These are phyloP conservation scores for Gallinago undulata DNA, from an alignment of 2,113 vertebrate genomes.

Conservation along the genomic window DNA sequence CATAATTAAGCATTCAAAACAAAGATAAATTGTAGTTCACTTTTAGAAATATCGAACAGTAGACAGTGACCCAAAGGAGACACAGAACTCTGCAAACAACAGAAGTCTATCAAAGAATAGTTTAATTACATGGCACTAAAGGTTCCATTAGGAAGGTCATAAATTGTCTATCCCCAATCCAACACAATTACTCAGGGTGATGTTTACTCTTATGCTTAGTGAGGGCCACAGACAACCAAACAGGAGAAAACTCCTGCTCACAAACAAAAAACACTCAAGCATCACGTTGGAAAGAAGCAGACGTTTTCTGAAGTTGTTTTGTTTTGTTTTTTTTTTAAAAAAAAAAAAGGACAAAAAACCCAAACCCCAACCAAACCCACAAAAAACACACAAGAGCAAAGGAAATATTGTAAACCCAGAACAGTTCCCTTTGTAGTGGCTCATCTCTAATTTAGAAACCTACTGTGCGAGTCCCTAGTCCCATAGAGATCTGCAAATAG, in stretches of 20 bases:
- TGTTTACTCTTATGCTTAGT: neutral
- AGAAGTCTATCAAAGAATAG: neutral
- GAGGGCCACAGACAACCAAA: neutral
- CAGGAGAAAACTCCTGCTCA: neutral
- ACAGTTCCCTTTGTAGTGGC: neutral
- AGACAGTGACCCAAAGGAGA: neutral
- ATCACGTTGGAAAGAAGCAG: neutral
- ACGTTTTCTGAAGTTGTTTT: neutral
- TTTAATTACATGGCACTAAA: neutral
- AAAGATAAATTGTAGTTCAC: neutral
- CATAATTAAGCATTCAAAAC: neutral
- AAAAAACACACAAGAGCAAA: neutral
- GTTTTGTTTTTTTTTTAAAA: neutral
- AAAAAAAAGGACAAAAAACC: neutral
- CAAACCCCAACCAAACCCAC: neutral
- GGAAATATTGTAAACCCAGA: neutral
- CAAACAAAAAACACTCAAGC: neutral
- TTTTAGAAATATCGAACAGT: neutral
- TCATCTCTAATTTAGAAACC: neutral
- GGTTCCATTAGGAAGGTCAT: neutral
- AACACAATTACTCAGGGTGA: neutral
- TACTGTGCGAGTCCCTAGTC: neutral
- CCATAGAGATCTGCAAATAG: neutral
- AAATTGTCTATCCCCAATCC: neutral
- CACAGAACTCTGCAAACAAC: neutral